Evolutionary conservation across 2,888 invertebrate species (phyloP).

Genomic region (Iphiclides podalirius): DNA sequence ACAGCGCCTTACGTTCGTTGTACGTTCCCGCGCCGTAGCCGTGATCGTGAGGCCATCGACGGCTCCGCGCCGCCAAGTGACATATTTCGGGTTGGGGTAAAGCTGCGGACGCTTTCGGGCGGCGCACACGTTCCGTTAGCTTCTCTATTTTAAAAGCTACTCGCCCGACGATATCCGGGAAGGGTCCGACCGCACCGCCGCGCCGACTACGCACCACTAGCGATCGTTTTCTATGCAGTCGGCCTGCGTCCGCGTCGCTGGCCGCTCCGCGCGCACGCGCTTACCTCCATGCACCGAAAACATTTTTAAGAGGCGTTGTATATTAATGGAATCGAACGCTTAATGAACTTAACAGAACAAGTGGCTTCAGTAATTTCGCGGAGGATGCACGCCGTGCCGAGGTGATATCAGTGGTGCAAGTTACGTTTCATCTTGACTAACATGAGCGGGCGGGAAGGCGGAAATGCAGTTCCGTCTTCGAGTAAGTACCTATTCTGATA

Average conservation of each 20-base stretch:
- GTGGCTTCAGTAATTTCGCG: constrained; percentile 52
- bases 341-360: constrained; percentile 49
- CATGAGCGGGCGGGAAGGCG: constrained; percentile 77
- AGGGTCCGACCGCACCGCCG: constrained; percentile 48
- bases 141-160: constrained; percentile 78
- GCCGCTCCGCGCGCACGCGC: constrained; percentile 72
- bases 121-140: constrained; percentile 75
- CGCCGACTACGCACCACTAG: constrained; percentile 47
- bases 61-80: constrained; percentile 60
- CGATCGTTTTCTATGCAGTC: constrained; percentile 75
- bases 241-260: constrained; percentile 73
- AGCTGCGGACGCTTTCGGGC: constrained; percentile 75
- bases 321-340: constrained; percentile 33
- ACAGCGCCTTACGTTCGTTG: too few species aligned
- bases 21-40: constrained; percentile 7
- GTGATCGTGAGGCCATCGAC: constrained; percentile 24
- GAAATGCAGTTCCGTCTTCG: constrained; percentile 78
- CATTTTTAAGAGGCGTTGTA: constrained; percentile 54
- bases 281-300: constrained; percentile 62
- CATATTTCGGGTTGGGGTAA: constrained; percentile 73
- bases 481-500: constrained; percentile 59
- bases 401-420: constrained; percentile 72
- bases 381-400: constrained; percentile 66
- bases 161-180: constrained; percentile 76
- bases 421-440: constrained; percentile 60